Base-by-base conservation (phyloP, 2,888 invertebrate genomes). In the Escarpia spicata region DNA sequence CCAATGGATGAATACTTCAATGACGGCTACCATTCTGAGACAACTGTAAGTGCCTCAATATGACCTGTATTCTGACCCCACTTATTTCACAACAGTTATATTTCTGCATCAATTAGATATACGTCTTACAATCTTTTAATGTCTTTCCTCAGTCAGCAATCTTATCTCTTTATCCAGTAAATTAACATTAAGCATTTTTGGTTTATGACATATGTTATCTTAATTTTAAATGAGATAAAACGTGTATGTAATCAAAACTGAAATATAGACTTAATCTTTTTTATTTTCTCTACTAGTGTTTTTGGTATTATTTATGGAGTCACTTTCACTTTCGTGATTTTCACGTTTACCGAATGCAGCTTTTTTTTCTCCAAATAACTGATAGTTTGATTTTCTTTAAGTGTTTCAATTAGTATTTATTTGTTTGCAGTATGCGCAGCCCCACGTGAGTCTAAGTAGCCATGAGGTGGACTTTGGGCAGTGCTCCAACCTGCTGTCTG, bases 1-100 rank as follows among this genome's bases (percentile, higher is more conserved):
- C 94, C 95, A 0, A 94, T 95, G 94, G 96, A 96, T 92, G 95
- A 96, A 89, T 96, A 95, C 93, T 96, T 96, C 94, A 96, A 96
- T 94, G 96, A 96, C 94, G 96, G 96, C 8, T 95, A 96, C 93
- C 95, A 96, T 93, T 95, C 95, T 92, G 96, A 96, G 91, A 93
- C 95, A 19, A 94, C 95, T 93, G 96, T 96, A 93, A 95, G 96
- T 93, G n/a, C 8, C 44, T 43, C 15, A 75, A 26, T 6, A n/a
- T 75, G 75, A n/a, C 26, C 75, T 26, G 19, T n/a, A 75, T 75
- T 15, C n/a, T 26, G 26, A 6, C 19, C 6, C 19, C 60, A 60
- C 60, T 60, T 60, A 12, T 52, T 12, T 52, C 3, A 52, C 12
- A 52, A 12, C 10, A 52, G 1, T 52, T 52, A 52, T 37, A 52